A percentile compares a stretch with the other conserved stretches of the same genome.
phyloP scores from a whole-genome alignment of 2,888 invertebrate species.

The Quadroppia sp. region DNA sequence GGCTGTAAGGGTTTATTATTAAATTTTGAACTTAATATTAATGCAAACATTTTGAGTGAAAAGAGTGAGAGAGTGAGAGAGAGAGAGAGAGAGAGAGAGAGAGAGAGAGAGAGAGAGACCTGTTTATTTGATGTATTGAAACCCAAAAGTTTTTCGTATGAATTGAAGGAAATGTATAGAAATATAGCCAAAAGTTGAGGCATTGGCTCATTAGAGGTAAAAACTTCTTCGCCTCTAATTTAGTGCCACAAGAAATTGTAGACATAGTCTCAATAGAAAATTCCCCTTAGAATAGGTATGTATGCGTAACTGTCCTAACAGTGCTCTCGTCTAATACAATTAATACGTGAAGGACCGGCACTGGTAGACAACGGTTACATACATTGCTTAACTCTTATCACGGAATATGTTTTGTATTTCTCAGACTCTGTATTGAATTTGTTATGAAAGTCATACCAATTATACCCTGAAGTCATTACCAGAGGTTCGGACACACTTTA shows the following conservation, averaged over 20 bases:
- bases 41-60: no score
- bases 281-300: neutral
- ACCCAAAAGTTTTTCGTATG: no score
- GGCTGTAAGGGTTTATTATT: no score
- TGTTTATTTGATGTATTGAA: no score
- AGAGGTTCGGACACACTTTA: neutral
- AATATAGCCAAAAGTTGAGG: no score
- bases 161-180: no score
- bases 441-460: neutral
- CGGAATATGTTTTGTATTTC: neutral
- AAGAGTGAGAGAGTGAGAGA: no score
- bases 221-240: slow-evolving; percentile 3
- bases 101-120: no score
- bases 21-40: no score
- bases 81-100: no score
- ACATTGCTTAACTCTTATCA: neutral
- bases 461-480: neutral
- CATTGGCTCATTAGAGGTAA: slow-evolving; percentile 2
- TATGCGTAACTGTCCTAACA: neutral
- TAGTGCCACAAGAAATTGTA: neutral
- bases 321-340: neutral
- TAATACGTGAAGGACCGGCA: neutral
- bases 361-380: neutral
- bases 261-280: neutral
- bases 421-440: neutral